Percentiles rank a stretch among this genome's conserved stretches.
Conservation (phyloP, 2,113 vertebrate genomes). For the Dinomys branickii region DNA sequence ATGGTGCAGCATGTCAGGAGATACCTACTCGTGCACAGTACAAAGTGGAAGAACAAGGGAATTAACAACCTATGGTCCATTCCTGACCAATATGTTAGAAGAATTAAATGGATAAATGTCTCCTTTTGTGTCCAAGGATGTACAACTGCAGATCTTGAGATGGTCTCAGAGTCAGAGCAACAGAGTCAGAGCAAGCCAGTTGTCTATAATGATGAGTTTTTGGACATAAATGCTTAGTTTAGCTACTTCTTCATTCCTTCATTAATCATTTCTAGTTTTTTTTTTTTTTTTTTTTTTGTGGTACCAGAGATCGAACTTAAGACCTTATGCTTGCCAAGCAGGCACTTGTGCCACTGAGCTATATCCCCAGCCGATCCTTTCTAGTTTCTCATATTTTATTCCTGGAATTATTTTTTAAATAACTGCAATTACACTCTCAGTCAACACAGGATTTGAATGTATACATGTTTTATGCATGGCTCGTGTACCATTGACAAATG, state of each 20-base stretch:
- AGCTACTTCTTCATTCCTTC: background rate
- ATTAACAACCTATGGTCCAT: background rate
- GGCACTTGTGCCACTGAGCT: no score
- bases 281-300: no score
- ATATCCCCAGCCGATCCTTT: background rate
- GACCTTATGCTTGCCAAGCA: no score
- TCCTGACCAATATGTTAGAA: background rate
- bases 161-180: accelerated
- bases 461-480: background rate
- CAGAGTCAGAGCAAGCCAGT: background rate
- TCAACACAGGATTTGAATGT: background rate
- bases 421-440: background rate
- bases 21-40: background rate
- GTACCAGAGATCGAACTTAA: no score
- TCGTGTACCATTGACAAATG: background rate
- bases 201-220: background rate
- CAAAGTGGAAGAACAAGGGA: background rate
- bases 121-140: background rate
- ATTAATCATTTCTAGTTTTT: background rate
- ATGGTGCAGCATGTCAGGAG: background rate
- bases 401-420: background rate
- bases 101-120: background rate
- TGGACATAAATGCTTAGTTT: background rate
- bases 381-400: background rate
- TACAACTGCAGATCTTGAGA: background rate